phyloP scores from a whole-genome alignment of 2,888 invertebrate genomes.

The Dynastes tityus region DNA sequence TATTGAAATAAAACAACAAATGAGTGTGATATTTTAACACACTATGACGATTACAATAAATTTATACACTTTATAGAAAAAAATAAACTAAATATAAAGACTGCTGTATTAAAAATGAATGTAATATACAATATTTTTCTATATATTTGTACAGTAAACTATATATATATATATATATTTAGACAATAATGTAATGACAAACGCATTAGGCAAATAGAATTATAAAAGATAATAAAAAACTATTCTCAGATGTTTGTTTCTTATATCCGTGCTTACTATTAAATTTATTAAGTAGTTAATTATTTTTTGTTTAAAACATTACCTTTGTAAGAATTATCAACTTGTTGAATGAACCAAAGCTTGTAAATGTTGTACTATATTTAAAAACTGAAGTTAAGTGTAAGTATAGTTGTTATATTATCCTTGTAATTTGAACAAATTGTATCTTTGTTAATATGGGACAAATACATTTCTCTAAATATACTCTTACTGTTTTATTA shows the following conservation, averaged over 20 bases:
- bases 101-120: slow-evolving; percentile 44
- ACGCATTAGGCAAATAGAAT: slow-evolving; percentile 14
- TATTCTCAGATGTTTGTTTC: slow-evolving; percentile 1
- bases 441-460: slow-evolving; percentile 52
- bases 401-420: slow-evolving; percentile 51
- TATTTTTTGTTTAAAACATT: slow-evolving; percentile 46
- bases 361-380: slow-evolving; percentile 68
- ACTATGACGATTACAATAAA: slow-evolving; percentile 24
- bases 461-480: slow-evolving; percentile 55
- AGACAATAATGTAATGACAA: slow-evolving; percentile 48
- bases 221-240: neutral
- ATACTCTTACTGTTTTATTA: slow-evolving; percentile 46
- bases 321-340: slow-evolving; percentile 52
- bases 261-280: slow-evolving; percentile 22
- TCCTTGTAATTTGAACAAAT: slow-evolving; percentile 52
- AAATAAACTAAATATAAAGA: slow-evolving; percentile 42
- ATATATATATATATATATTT: slow-evolving; percentile 20
- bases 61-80: slow-evolving; percentile 14
- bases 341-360: slow-evolving; percentile 66
- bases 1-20: slow-evolving; percentile 8
- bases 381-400: slow-evolving; percentile 49
- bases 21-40: slow-evolving; percentile 33
- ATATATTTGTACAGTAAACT: slow-evolving; percentile 47
- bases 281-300: slow-evolving; percentile 27
- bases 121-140: slow-evolving; percentile 50